These are phyloP conservation scores for Caenorhabditis plicata DNA, from an alignment of 2,888 invertebrate species.

Conservation along the genomic window DNA sequence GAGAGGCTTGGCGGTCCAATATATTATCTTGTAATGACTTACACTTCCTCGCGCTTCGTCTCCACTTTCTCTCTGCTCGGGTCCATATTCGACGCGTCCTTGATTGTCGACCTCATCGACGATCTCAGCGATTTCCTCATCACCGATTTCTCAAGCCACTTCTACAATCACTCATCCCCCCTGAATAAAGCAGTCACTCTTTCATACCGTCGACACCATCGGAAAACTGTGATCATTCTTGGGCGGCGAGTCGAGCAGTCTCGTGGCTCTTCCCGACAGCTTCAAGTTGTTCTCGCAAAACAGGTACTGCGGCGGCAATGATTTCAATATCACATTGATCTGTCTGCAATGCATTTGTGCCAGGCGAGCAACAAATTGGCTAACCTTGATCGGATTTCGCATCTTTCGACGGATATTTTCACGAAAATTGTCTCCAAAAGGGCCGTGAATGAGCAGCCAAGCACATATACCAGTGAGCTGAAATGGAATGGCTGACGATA, in stretches of 20 bases:
- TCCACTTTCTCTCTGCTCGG: conserved; percentile 13
- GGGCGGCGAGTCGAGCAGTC: conserved; percentile 14
- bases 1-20: too few relatives aligned
- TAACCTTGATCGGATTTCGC: conserved; percentile 13
- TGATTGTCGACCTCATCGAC: conserved; percentile 1
- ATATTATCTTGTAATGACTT: too few relatives aligned
- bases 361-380: too few relatives aligned
- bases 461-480: conserved; percentile 18
- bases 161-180: neutral
- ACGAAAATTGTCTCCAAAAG: conserved; percentile 15
- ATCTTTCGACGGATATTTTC: conserved; percentile 7
- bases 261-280: conserved; percentile 8
- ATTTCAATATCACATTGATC: conserved; percentile 11
- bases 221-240: conserved; percentile 14
- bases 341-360: too few relatives aligned
- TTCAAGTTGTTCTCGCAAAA: conserved; percentile 3
- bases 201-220: neutral
- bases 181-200: neutral
- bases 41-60: conserved; percentile 1
- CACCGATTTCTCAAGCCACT: neutral
- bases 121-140: conserved; percentile 1
- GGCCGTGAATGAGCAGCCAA: conserved; percentile 14
- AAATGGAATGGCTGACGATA: neutral
- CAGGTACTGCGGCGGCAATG: conserved; percentile 15
- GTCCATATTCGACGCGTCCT: conserved; percentile 4